Base-by-base conservation (phyloP, 2,797 vertebrate species). In the Sebastolobus alascanus region DNA sequence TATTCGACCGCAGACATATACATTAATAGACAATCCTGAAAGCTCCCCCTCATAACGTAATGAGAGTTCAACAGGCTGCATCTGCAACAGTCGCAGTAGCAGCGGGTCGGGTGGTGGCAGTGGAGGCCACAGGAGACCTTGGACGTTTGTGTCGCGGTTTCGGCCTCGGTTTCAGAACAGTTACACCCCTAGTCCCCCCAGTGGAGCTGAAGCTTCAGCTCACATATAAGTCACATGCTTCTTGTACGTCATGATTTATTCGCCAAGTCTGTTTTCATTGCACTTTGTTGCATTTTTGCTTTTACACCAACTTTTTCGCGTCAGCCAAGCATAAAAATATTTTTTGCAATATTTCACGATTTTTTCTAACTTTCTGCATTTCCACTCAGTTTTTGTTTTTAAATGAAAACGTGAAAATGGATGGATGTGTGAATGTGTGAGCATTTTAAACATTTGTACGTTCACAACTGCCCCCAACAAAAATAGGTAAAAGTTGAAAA, bases 1-100 rank as follows among this genome's bases (percentile, higher is more conserved):
- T 25, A 43, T 43, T 50, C 8, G 46, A 50, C 46, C 0, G 16
- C 0, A 50, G 46, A 4, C 0, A 16, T 8, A 50, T 18, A 50
- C 46, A 50, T 50, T 50, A 50, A 50, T 1, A 50, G 46, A 3
- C 3, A 20, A 50, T 50, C 7, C 46, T 50, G 0, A 50, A 8
- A 37, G 8, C 8, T 8, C 8, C 2, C 2, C 37, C 46, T 50
- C 18, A 2, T 50, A 50, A 50, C 0, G 46, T 9, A 50, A 18
- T 2, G 18, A 20, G 46, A 50, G 16, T 8, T 37, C 3, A 37
- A 37, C 37, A 8, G 8, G 37, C 46, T 50, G 16, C 46, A 20
- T 18, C 46, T 50, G 46, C 8, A 50, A 16, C 3, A 16, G 8
- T 50, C 18, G 18, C 46, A 50, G 46, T 50, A 50, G 16, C 8